Evolutionary conservation across 1,140 invertebrate species (phyloP), one percentile per base, ranked within the genome.

Genomic region (Batillaria attramentaria): DNA sequence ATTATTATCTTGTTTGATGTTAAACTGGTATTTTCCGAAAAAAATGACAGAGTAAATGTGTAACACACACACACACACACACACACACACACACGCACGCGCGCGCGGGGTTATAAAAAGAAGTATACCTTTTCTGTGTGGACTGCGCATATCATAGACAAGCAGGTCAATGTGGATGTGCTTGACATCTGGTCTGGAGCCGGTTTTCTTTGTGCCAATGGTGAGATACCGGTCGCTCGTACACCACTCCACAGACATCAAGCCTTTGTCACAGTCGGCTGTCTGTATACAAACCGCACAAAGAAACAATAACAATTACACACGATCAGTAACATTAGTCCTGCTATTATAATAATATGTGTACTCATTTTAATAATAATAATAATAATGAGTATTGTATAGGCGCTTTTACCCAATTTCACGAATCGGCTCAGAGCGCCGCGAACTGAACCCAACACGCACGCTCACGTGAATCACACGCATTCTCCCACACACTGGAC

Each of bases 221-320:
- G 73, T 75, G 8, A 75, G 57, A 54, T 37, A 75, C 10, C 73
- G 73, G 18, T 57, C 73, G 5, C 37, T 54, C n/a, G 73, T 42
- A 39, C 73, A 75, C 73, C 73, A 75, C 16, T 75, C 73, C 50
- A 65, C 54, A 1, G 35, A 41, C 57, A n/a, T 35, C 54, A 75
- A n/a, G n/a, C 33, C 39, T 0, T 62, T 16, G 35, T 62, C 73
- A 18, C 35, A 13, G 57, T 75, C 42, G 31, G 62, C 31, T 28
- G 54, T 42, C 73, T 75, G 73, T 39, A 16, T 3, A 13, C 66
- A 41, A 69, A n/a, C n/a, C n/a, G n/a, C n/a, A n/a, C n/a, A n/a
- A n/a, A n/a, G n/a, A n/a, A n/a, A n/a, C n/a, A n/a, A n/a, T n/a
- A n/a, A n/a, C n/a, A n/a, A n/a, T n/a, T n/a, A n/a, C n/a, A n/a